Base-by-base conservation (phyloP, 2,113 vertebrate species). In the Tupaia tana region DNA sequence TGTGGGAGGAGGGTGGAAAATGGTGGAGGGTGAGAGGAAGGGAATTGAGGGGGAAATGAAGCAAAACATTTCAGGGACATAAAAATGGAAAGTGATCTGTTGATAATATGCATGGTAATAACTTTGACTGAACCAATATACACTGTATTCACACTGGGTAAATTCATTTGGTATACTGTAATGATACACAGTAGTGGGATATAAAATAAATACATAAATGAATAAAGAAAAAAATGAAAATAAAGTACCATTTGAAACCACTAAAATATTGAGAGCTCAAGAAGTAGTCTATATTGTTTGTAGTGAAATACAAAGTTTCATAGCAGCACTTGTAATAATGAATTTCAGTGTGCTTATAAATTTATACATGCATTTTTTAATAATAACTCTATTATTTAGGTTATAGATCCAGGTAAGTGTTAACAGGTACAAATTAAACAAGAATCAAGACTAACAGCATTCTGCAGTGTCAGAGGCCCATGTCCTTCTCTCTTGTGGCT, bases 301-400 rank as follows among this genome's bases (percentile, higher is more conserved):
- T 69, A 78, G 16, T 83, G 64, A 64, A 89, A 52, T 27, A 4
- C 27, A 86, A 86, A 89, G 43, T 73, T 93, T n/a, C 31, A 94
- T 75, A 77, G 19, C 14, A 67, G 56, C 79, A 15, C 58, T 67
- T 93, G 8, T 0, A 69, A 13, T 29, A 96, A 58, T 73, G 9
- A 64, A 69, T 79, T 73, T 86, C n/a, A 63, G 24, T 20, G 22
- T 79, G 25, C 0, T 34, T 61, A 20, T 56, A 86, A 15, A 75
- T 67, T 85, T 71, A 12, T 3, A 4, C 66, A 20, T 19, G 43
- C 15, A 87, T 67, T 80, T 94, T 88, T 71, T 63, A 25, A 54
- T 27, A 61, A 25, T 19, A 14, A 59, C 3, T 27, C 10, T 63
- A 25, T 69, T 69, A 83, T 84, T 91, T 11, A 91, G n/a, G 9